A percentile compares a stretch with the other conserved stretches of the same genome.
phyloP scores from a whole-genome alignment of 2,888 invertebrate species.

The Apantesis nais region DNA sequence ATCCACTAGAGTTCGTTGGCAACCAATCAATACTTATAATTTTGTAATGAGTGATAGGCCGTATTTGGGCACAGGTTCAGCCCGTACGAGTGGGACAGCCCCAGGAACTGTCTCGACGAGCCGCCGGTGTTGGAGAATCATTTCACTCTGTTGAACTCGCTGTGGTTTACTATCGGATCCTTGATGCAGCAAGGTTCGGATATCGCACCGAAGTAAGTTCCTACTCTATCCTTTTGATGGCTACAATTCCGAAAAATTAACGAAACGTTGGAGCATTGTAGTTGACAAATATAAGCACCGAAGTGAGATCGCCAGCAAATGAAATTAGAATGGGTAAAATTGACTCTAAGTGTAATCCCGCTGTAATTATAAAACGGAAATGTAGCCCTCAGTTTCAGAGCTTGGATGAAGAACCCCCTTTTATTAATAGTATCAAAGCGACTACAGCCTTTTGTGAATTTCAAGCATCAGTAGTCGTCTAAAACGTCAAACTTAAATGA shows the following conservation, averaged over 20 bases:
- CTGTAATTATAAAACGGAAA: slow-evolving; percentile 64
- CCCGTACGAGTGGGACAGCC: slow-evolving; percentile 97
- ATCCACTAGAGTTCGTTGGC: slow-evolving; percentile 37
- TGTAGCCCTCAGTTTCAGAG: slow-evolving; percentile 74
- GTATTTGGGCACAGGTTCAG: slow-evolving; percentile 90
- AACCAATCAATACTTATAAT: slow-evolving; percentile 32
- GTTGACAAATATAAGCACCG: slow-evolving; percentile 18
- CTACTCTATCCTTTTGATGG: slow-evolving; percentile 60
- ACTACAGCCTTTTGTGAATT: slow-evolving; percentile 82
- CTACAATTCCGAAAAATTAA: slow-evolving; percentile 61
- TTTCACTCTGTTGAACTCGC: slow-evolving; percentile 95
- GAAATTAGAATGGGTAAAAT: slow-evolving; percentile 41
- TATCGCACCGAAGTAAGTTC: slow-evolving; percentile 95
- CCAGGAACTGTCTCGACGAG: slow-evolving; percentile 93
- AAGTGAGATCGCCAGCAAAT: slow-evolving; percentile 24
- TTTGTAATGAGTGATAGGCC: slow-evolving; percentile 64
- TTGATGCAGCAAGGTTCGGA: slow-evolving; percentile 97
- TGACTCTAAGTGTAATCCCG: slow-evolving; percentile 47
- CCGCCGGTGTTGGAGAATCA: slow-evolving; percentile 95
- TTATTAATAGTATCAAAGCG: slow-evolving; percentile 82
- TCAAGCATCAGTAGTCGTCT: slow-evolving; percentile 76
- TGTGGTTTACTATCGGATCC: slow-evolving; percentile 97
- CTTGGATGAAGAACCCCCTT: slow-evolving; percentile 71
- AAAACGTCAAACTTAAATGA: slow-evolving; percentile 75
- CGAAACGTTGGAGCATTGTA: slow-evolving; percentile 27